phyloP scores from a whole-genome alignment of 53 echinoderm and acorn worm species.

The Crossaster papposus region DNA sequence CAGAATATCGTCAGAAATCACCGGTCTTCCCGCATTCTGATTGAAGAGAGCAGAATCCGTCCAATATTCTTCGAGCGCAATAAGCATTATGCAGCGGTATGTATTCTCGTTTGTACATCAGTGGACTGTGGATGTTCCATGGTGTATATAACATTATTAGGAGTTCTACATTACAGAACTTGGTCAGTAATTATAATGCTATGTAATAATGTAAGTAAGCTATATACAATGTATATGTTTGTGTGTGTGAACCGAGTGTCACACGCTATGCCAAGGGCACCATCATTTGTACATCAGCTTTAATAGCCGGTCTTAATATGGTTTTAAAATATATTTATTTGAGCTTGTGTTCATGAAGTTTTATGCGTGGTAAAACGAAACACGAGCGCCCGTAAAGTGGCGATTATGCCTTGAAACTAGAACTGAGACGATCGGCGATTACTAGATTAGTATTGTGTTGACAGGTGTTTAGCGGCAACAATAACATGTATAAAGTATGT shows the following conservation, averaged over 20 bases:
- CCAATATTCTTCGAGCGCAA: constrained; percentile 51
- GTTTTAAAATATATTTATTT: neutral
- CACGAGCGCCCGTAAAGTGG: neutral
- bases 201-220: neutral
- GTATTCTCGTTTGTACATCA: constrained; percentile 46
- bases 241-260: neutral
- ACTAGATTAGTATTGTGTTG: neutral
- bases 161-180: neutral
- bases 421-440: neutral
- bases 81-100: constrained; percentile 65
- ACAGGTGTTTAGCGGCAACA: neutral
- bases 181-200: neutral
- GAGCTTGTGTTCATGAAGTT: neutral
- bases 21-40: constrained; percentile 61
- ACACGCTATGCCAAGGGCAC: neutral
- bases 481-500: neutral
- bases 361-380: neutral
- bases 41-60: constrained; percentile 31
- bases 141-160: neutral
- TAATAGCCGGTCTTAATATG: constrained; percentile 1
- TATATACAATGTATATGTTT: neutral
- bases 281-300: neutral
- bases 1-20: constrained; percentile 65
- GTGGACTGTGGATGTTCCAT: neutral
- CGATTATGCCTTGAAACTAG: neutral